Conservation (phyloP, 2,797 vertebrate genomes). For the Eidolon dupreanum region DNA sequence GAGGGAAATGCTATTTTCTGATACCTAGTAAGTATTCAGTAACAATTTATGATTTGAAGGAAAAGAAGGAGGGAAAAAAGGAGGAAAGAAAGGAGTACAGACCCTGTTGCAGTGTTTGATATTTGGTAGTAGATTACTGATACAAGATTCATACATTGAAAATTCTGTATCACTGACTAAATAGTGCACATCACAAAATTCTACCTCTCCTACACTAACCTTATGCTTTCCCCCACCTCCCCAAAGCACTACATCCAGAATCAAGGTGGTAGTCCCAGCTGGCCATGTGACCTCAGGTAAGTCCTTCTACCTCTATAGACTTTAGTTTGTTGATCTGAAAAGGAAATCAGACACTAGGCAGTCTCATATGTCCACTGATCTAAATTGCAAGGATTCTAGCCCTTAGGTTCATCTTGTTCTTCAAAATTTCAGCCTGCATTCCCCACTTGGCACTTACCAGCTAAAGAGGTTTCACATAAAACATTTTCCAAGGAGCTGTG, state of each 20-base stretch:
- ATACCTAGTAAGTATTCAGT: not conserved
- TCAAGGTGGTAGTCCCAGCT: not conserved
- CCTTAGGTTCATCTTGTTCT: not conserved
- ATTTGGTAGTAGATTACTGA: not conserved
- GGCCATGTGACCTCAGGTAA: not conserved
- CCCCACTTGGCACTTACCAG: constrained; percentile 83
- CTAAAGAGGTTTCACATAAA: constrained; percentile 86
- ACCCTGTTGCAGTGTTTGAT: not conserved
- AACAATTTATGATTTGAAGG: not conserved
- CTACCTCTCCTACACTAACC: not conserved
- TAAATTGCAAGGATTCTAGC: not conserved
- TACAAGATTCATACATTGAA: not conserved
- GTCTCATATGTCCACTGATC: not conserved
- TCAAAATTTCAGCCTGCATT: not conserved
- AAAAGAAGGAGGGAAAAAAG: not conserved
- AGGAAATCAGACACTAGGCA: not conserved
- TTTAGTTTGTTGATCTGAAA: not conserved
- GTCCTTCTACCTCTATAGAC: not conserved
- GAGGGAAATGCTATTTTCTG: not conserved
- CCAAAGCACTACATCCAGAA: not conserved
- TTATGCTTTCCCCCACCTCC: not conserved
- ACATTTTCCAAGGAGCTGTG: constrained; percentile 85
- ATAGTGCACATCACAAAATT: not conserved
- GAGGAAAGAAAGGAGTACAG: not conserved
- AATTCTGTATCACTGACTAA: not conserved